Base-by-base conservation (phyloP, 2,888 invertebrate genomes). In the Coenonympha arcania region DNA sequence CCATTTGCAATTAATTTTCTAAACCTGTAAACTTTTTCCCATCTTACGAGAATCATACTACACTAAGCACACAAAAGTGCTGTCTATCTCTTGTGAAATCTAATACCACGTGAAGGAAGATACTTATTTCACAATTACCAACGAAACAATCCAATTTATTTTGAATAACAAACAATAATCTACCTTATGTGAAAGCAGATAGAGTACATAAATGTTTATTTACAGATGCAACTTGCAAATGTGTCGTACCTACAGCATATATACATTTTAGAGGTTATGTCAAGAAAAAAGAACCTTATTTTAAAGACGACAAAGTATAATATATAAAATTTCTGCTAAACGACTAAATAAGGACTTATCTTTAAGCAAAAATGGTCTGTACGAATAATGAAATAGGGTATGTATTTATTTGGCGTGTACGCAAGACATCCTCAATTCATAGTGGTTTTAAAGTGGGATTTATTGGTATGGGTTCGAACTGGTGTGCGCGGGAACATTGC, bases 401-500 rank as follows among this genome's bases (percentile, higher is more conserved):
- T 48, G 59, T 15, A 31, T 46, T 49, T 42, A 48, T 41, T 22
- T 50, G 50, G 54, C 15, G 16, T 33, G 0, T 11, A 11, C 24
- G 24, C n/a, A n/a, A 28, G 60, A 64, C 58, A 49, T 54, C 13
- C 44, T 39, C 48, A 58, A 63, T 16, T 60, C 62, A 19, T 22
- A 48, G 33, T 30, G 26, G 15, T 57, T 61, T 65, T 71, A 60
- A 71, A 76, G 69, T 72, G 67, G 69, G 65, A 75, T 74, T 71
- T 74, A 78, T 78, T 68, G 68, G 57, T 60, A 57, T 63, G 52
- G 61, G 80, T 69, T 58, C 42, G 54, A 66, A 70, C 78, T 58
- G 63, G 79, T 66, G 61, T 54, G 40, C 55, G 58, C 68, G 52
- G 63, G 73, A 57, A 48, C 13, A 9, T 34, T 40, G 59, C 52